Evolutionary conservation across 1,140 invertebrate genomes (phyloP), one percentile per base, ranked within the genome.

Genomic region (Drosophila pectinifera): DNA sequence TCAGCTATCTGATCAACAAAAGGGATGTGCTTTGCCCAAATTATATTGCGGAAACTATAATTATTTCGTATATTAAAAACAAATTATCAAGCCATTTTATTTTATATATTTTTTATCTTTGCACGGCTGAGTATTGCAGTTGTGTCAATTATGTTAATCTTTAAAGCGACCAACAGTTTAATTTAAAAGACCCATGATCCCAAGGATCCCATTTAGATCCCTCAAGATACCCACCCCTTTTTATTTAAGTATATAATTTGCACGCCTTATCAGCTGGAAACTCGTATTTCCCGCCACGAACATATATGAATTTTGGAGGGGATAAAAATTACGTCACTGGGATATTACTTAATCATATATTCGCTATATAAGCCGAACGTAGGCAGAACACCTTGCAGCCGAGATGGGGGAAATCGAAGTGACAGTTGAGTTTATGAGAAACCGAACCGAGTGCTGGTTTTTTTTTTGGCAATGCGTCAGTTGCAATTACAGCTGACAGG

Each of bases 391-490:
- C 75, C 83, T 89, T 88, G 84, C 80, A 36, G 34, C 56, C 46
- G 61, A 61, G 65, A 54, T 78, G 67, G 73, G 78, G 75, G 61
- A 83, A 89, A 89, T 90, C 72, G 69, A 84, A 89, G 75, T 89
- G 84, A 89, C 84, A 89, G 77, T 78, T 70, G 80, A 73, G 77
- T 76, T 88, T 89, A 88, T 83, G 54, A 39, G 75, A 49, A 48
- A 56, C 39, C 43, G 49, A 61, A 55, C 20, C 57, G 43, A 72
- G 31, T 67, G 64, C 64, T n/a, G n/a, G n/a, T n/a, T 54, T 65
- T 59, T 83, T 84, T 79, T 89, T 89, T 74, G 84, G 84, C 80
- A 80, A 89, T 74, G 85, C 80, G 85, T 89, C 84, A 89, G 79
- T 80, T 90, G 84, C 84, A 89, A 89, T 89, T 89, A 89, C 65